Evolutionary conservation across 2,113 vertebrate species (phyloP), one percentile per base, ranked within the genome.

Genomic region (Eulemur rufifrons): DNA sequence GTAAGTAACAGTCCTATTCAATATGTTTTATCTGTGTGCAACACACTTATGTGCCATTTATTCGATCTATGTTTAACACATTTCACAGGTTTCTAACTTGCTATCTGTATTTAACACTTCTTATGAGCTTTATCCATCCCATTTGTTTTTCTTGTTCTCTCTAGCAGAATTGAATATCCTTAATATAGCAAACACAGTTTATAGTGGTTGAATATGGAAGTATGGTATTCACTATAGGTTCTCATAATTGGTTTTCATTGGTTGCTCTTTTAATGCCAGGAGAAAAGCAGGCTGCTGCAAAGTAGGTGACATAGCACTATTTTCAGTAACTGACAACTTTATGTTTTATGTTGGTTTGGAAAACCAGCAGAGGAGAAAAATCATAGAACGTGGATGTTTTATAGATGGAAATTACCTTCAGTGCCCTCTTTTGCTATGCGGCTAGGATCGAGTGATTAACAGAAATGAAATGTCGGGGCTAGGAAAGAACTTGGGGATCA

Each of bases 1-100:
- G 39, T 90, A 64, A 89, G 68, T 37, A 17, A 69, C 34, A 54
- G 8, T 73, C 29, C 89, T 73, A 52, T 50, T 71, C 59, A n/a
- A 0, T 77, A 29, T 54, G 68, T 77, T 86, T 91, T 21, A 59
- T 86, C 37, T 64, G 1, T 47, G 45, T 78, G 76, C 42, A 84
- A 12, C 74, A 84, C 37, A 50, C 14, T 96, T 85, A 52, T 2
- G 13, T 88, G 85, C 18, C 34, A 45, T 34, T 73, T 92, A 61
- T 82, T 86, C 21, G 34, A 56, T 91, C 56, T 69, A 18, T 37
- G 3, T 56, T 96, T 80, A 97, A 74, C 34, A 94, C 13, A 6
- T 86, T 90, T 95, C 66, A 87, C 82, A 82, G 76, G 68, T 90
- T 88, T 84, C 85, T 91, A 66, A 88, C 81, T 92, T 97, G 91